Base-by-base conservation (phyloP, 1,140 invertebrate species). In the Cheumatopsyche charites region DNA sequence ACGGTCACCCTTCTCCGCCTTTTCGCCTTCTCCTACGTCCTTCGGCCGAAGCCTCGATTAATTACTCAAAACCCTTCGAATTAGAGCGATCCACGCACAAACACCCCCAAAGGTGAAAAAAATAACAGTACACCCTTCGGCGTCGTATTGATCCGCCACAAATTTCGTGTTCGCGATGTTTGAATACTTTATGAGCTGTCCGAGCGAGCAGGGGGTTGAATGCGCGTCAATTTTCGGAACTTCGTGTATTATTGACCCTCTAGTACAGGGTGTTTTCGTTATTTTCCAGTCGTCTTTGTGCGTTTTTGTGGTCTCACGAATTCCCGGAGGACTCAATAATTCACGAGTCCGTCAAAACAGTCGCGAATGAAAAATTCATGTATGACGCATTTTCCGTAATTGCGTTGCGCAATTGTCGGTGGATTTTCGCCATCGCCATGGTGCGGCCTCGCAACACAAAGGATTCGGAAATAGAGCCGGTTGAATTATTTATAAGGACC, bases 101-200 rank as follows among this genome's bases (percentile, higher is more conserved):
- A n/a, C 3, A 47, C 43, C 11, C 3, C 4, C 7, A 62, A n/a
- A 62, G 12, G 9, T 2, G 25, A 43, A 63, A 42, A 63, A 41
- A 41, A 63, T 42, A 63, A n/a, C 7, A 62, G 25, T 11, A 15
- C 17, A n/a, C 63, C 47, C 42, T 29, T 17, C 49, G 52, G 49
- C 17, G 17, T 58, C 21, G 55, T 73, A 74, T 74, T 69, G 73
- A 74, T 67, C 73, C 68, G 69, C 58, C 65, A 71, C 73, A 68
- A 73, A 74, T 74, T 71, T 67, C 52, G 73, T 65, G 73, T 71
- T 74, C 63, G 73, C 73, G 70, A 71, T 47, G 70, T 70, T 67
- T 74, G 73, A 74, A 74, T 74, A 70, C 43, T 74, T 74, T 67
- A 74, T 74, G 69, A 71, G 73, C 41, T 71, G 69, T 74, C 73